Percentiles rank a stretch among this genome's conserved stretches.
Evolutionary conservation across 2,888 invertebrate genomes (phyloP).

Genomic region (Pristionchus arcanus): DNA sequence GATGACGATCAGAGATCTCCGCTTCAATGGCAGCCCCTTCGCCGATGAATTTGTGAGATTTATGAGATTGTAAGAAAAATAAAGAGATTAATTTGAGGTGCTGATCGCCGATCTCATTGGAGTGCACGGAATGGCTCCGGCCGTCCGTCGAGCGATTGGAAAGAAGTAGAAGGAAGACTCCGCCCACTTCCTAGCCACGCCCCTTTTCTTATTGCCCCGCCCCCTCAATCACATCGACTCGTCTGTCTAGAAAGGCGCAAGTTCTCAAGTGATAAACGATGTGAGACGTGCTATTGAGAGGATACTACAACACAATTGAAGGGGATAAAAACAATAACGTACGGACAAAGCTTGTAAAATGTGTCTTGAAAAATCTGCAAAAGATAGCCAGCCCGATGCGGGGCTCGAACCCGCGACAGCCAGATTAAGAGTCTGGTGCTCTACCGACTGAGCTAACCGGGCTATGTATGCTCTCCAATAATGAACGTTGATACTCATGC

Average conservation of each 20-base stretch:
- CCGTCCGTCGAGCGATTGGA: neutral
- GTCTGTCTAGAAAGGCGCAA: constrained; percentile 48
- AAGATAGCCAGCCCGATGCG: constrained; percentile 68
- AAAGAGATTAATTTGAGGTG: neutral
- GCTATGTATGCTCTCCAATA: neutral
- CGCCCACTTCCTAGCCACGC: neutral
- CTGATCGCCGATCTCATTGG: constrained; percentile 39
- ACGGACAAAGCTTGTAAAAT: neutral
- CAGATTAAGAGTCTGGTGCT: constrained; percentile 73
- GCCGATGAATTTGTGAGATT: constrained; percentile 10
- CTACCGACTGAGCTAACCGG: constrained; percentile 55
- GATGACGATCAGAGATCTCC: neutral
- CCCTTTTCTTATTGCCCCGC: neutral
- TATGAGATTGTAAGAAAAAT: neutral
- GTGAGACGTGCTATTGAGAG: constrained; percentile 36
- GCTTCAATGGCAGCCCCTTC: neutral
- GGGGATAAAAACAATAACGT: no score
- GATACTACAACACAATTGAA: no score
- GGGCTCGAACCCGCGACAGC: constrained; percentile 75
- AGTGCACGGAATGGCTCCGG: constrained; percentile 11
- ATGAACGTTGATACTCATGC: no score
- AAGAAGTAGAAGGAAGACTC: constrained; percentile 1
- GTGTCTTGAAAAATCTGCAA: no score
- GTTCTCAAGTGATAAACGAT: constrained; percentile 42
- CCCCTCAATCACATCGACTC: constrained; percentile 23